These are phyloP conservation scores for Poecilia latipinna DNA, from an alignment of 2,113 vertebrate species.

Conservation along the genomic window DNA sequence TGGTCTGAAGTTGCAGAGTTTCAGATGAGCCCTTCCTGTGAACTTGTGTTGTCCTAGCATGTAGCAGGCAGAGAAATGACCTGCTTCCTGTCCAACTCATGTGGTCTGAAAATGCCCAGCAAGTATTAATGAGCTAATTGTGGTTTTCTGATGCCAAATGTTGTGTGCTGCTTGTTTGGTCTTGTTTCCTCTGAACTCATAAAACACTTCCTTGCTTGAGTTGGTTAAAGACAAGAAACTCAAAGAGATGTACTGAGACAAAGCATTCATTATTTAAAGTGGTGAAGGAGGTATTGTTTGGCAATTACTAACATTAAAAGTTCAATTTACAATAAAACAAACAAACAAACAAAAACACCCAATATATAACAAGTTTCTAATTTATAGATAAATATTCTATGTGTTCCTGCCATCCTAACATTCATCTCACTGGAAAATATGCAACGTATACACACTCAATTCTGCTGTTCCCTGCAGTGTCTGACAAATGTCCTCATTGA, in stretches of 20 bases:
- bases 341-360: background rate
- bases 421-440: background rate
- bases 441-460: conserved; percentile 3
- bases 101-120: conserved; percentile 78
- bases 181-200: conserved; percentile 77
- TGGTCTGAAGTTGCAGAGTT: conserved; percentile 19
- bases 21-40: conserved; percentile 58
- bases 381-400: background rate
- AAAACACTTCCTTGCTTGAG: conserved; percentile 40
- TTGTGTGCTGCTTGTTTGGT: background rate
- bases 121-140: conserved; percentile 78
- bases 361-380: background rate
- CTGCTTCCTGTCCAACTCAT: conserved; percentile 76
- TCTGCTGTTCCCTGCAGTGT: conserved; percentile 10
- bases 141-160: conserved; percentile 81
- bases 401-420: background rate
- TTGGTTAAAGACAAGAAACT: background rate
- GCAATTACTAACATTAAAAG: background rate
- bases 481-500: conserved; percentile 55
- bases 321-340: background rate
- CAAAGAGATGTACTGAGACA: background rate
- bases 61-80: conserved; percentile 71
- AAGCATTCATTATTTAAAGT: background rate
- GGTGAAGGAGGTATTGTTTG: background rate
- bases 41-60: conserved; percentile 57